Evolutionary conservation across 2,113 vertebrate genomes (phyloP).

Genomic region (Pan paniscus): DNA sequence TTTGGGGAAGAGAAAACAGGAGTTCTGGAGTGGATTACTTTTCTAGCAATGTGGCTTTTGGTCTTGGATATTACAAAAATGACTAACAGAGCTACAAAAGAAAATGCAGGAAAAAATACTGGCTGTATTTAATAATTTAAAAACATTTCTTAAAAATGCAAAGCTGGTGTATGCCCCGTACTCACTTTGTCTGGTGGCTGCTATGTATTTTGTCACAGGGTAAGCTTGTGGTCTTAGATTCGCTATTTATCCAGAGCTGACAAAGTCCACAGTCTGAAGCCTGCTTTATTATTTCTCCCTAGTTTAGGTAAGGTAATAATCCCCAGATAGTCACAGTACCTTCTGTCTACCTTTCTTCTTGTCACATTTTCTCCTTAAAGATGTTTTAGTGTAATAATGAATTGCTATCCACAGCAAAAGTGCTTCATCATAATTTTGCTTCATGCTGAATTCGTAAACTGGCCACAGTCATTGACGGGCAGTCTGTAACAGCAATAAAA

Average conservation of each 20-base stretch:
- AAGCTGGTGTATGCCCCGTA: not conserved
- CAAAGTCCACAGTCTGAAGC: not conserved
- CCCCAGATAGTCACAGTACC: not conserved
- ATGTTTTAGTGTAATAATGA: slow-evolving; percentile 40
- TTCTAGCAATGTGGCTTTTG: slow-evolving; percentile 9
- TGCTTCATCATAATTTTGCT: slow-evolving; percentile 58
- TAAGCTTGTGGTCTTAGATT: not conserved
- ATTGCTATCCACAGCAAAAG: not conserved
- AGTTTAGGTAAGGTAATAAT: not conserved
- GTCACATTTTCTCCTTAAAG: slow-evolving; percentile 21
- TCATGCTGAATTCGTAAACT: not conserved
- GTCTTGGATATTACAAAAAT: slow-evolving; percentile 49
- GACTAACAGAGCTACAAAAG: slow-evolving; percentile 42
- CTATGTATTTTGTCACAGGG: accelerated
- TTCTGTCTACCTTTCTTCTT: not conserved
- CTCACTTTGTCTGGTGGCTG: not conserved
- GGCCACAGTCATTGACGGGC: not conserved
- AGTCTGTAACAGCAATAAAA: not conserved
- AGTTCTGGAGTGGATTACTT: not conserved
- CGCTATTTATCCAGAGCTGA: not conserved
- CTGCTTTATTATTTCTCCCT: not conserved
- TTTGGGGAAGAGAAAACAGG: slow-evolving; percentile 61
- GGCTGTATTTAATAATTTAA: not conserved
- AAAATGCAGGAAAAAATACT: not conserved
- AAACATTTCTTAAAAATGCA: not conserved